A percentile compares a stretch with the other conserved stretches of the same genome.
Evolutionary conservation across 2,797 vertebrate species (phyloP).

Genomic region (Pempheris klunzingeri): DNA sequence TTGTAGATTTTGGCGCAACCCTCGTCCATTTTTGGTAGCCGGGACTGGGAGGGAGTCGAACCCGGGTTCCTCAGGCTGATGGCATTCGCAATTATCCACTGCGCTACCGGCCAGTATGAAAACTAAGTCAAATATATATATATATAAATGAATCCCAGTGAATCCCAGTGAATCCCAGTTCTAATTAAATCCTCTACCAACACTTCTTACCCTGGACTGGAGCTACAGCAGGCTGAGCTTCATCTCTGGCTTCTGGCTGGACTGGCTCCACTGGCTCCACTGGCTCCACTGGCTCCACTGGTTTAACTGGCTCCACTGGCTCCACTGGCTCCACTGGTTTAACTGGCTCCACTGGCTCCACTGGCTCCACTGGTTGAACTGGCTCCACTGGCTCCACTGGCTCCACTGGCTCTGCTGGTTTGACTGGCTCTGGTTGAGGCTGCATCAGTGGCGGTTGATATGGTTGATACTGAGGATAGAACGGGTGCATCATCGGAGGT

Average conservation of each 20-base stretch:
- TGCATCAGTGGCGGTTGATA: conserved; percentile 50
- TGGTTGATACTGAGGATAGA: conserved; percentile 62
- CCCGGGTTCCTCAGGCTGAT: no score
- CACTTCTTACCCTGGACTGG: conserved; percentile 31
- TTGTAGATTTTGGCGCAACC: no score
- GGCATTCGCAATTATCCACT: no score
- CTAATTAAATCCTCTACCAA: neutral
- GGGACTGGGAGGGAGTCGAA: no score
- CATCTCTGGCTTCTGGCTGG: conserved; percentile 31
- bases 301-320: conserved; percentile 7
- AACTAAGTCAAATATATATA: no score
- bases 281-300: conserved; percentile 7
- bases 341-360: conserved; percentile 2
- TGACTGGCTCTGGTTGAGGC: conserved; percentile 41
- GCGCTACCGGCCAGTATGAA: no score
- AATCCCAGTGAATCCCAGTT: no score
- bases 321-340: conserved; percentile 7
- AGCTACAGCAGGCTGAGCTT: conserved; percentile 20
- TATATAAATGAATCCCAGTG: no score
- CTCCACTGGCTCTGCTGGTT: conserved; percentile 33
- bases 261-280: neutral
- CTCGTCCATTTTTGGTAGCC: no score
- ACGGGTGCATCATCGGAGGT: conserved; percentile 45
- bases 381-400: conserved; percentile 20
- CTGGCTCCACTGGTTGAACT: neutral